Evolutionary conservation across 2,888 invertebrate genomes (phyloP).

Genomic region (Serripes groenlandicus): DNA sequence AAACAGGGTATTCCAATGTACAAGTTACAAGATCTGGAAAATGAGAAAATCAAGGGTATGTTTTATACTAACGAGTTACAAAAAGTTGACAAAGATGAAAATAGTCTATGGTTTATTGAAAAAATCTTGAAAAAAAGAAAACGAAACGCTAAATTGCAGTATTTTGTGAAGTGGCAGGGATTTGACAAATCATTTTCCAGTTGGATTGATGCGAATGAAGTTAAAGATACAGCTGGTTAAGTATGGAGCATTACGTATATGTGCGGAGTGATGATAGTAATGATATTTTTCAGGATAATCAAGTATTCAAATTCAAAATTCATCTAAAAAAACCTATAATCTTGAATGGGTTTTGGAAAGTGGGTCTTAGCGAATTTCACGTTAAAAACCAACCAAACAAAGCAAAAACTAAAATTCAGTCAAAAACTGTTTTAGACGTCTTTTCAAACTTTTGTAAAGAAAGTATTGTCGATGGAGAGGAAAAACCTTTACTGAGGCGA

Average conservation of each 20-base stretch:
- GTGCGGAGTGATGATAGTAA: constrained; percentile 21
- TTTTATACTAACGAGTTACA: constrained; percentile 44
- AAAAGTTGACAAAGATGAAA: constrained; percentile 53
- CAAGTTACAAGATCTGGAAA: constrained; percentile 26
- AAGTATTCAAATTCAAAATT: constrained; percentile 19
- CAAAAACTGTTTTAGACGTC: constrained; percentile 25
- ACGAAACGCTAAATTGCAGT: constrained; percentile 25
- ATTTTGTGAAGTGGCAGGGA: constrained; percentile 41
- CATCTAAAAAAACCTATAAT: background rate
- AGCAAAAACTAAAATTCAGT: background rate
- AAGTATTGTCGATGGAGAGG: constrained; percentile 49
- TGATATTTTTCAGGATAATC: constrained; percentile 13
- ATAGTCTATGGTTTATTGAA: constrained; percentile 35
- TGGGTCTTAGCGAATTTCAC: constrained; percentile 46
- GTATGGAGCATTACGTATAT: constrained; percentile 30
- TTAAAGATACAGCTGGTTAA: constrained; percentile 6
- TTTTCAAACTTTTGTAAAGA: constrained; percentile 42
- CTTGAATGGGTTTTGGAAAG: constrained; percentile 37
- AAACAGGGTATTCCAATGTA: constrained; percentile 42
- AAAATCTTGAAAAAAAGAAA: constrained; percentile 31
- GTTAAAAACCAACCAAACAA: constrained; percentile 13
- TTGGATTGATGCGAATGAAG: constrained; percentile 33
- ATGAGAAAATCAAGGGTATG: constrained; percentile 20
- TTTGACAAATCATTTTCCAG: constrained; percentile 34
- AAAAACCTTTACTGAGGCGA: constrained; percentile 44